These are phyloP conservation scores for Tubulanus polymorphus DNA, from an alignment of 2,888 invertebrate species.

Conservation along the genomic window DNA sequence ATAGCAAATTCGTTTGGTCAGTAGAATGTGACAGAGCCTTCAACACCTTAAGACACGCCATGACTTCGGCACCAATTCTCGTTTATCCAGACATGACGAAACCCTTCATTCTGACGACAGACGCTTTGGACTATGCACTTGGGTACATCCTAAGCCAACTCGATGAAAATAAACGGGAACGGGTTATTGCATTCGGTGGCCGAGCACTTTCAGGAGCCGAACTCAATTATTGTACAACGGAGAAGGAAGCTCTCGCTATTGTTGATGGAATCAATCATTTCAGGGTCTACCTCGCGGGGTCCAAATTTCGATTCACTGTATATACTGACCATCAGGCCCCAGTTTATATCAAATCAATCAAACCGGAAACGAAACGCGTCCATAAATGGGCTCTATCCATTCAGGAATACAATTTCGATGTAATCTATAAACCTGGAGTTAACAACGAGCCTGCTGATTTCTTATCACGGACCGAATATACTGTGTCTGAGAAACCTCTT, in stretches of 20 bases:
- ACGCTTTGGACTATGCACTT: slow-evolving; percentile 17
- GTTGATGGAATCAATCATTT: slow-evolving; percentile 18
- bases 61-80: slow-evolving; percentile 13
- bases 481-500: too few species aligned
- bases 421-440: slow-evolving; percentile 2
- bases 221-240: slow-evolving; percentile 12
- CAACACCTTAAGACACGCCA: slow-evolving; percentile 24
- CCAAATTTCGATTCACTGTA: too few species aligned
- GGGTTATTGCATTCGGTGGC: slow-evolving; percentile 19
- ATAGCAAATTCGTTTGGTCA: slow-evolving; percentile 26
- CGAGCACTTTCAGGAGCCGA: slow-evolving; percentile 10
- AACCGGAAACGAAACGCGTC: slow-evolving; percentile 2
- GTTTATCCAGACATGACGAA: slow-evolving; percentile 10
- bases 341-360: slow-evolving; percentile 1
- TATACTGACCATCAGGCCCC: slow-evolving; percentile 6
- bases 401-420: slow-evolving; percentile 9
- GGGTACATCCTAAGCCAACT: slow-evolving; percentile 21
- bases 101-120: slow-evolving; percentile 18
- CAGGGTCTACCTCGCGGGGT: slow-evolving; percentile 15
- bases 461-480: too few species aligned
- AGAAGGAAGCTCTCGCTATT: slow-evolving; percentile 18
- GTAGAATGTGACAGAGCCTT: slow-evolving; percentile 29
- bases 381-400: slow-evolving; percentile 7
- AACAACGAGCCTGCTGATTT: slow-evolving; percentile 6
- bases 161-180: slow-evolving; percentile 16